A percentile compares a stretch with the other conserved stretches of the same genome.
These are phyloP conservation scores for Planiliza haematocheilus DNA, from an alignment of 2,113 vertebrate species.

Conservation along the genomic window DNA sequence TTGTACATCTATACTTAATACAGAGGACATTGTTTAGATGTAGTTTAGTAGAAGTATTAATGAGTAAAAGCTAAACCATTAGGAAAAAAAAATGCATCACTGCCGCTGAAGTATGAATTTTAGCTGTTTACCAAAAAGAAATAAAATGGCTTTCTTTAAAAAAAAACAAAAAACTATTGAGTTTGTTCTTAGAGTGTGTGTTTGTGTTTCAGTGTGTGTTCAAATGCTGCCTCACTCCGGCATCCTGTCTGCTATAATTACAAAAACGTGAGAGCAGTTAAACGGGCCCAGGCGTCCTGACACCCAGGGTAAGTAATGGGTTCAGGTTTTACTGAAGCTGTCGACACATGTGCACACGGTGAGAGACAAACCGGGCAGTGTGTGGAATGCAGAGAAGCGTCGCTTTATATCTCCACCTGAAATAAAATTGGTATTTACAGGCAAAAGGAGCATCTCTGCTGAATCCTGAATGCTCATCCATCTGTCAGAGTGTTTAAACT, in stretches of 20 bases:
- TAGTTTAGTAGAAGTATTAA: not conserved
- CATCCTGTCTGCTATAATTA: constrained; percentile 50
- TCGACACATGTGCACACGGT: not conserved
- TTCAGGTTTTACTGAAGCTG: constrained; percentile 36
- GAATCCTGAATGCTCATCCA: not conserved
- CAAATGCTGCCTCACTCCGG: not conserved
- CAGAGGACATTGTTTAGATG: not conserved
- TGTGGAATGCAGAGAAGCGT: not conserved
- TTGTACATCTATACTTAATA: not conserved
- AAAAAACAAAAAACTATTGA: not conserved
- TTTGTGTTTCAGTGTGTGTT: not conserved
- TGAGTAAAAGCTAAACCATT: not conserved
- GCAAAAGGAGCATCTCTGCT: not conserved
- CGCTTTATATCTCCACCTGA: too few species aligned
- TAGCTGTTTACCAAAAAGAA: not conserved
- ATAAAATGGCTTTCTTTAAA: constrained; percentile 24
- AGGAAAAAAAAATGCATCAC: not conserved
- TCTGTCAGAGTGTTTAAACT: constrained; percentile 30
- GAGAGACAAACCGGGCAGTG: not conserved
- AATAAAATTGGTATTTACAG: not conserved
- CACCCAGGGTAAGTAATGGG: constrained; percentile 35
- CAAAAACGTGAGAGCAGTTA: constrained; percentile 28
- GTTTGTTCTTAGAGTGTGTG: not conserved
- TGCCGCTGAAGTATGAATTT: too few species aligned
- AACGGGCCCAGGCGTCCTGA: constrained; percentile 46